phyloP scores from a whole-genome alignment of 1,140 invertebrate genomes.

The Plectrocnemia conspersa region DNA sequence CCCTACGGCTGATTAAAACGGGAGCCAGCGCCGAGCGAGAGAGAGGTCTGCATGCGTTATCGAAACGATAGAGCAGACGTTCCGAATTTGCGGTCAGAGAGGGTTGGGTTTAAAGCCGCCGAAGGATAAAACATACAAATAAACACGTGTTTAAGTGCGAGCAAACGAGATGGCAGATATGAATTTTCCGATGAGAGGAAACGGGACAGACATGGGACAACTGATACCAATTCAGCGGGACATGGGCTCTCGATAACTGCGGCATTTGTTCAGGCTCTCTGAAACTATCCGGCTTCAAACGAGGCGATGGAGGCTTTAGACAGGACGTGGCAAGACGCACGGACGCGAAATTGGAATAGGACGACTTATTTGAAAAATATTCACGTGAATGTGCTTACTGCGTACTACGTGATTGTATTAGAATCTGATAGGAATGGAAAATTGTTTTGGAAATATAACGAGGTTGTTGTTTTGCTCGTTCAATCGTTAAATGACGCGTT shows the following conservation, averaged over 20 bases:
- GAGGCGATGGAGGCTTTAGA: no score
- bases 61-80: slow-evolving; percentile 45
- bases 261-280: slow-evolving; percentile 46
- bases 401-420: no score
- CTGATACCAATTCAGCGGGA: slow-evolving; percentile 26
- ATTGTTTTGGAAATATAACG: no score
- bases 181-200: no score
- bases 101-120: slow-evolving; percentile 55
- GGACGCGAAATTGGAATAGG: no score
- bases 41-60: slow-evolving; percentile 47
- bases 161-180: slow-evolving; percentile 46
- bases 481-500: no score
- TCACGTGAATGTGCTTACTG: no score
- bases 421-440: no score
- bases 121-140: slow-evolving; percentile 57
- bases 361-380: no score
- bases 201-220: slow-evolving; percentile 38
- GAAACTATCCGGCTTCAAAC: slow-evolving; percentile 29
- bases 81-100: slow-evolving; percentile 52
- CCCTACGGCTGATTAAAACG: slow-evolving; percentile 24
- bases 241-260: slow-evolving; percentile 40
- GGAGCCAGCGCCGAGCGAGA: slow-evolving; percentile 39
- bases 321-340: no score
- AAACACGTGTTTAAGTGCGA: slow-evolving; percentile 55
- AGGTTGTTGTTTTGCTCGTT: no score